These are phyloP conservation scores for Cabera pusaria DNA, from an alignment of 2,888 invertebrate species.

Conservation along the genomic window DNA sequence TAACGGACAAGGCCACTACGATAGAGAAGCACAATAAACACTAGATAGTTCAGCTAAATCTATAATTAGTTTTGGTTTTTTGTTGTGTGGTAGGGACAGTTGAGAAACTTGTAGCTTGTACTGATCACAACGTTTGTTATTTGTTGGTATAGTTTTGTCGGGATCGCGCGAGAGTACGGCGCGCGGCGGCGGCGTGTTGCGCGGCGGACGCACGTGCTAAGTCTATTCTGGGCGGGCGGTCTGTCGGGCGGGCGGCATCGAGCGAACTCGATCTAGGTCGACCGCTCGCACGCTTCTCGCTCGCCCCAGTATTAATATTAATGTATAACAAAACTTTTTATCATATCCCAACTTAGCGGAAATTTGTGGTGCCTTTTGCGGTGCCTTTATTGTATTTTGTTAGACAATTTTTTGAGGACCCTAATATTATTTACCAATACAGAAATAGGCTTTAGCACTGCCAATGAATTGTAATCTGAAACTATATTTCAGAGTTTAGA, in stretches of 20 bases:
- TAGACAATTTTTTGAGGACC: no score
- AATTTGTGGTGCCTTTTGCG: neutral
- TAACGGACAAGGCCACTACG: constrained; percentile 71
- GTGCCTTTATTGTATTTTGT: no score
- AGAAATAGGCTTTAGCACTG: no score
- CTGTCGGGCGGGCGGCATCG: constrained; percentile 61
- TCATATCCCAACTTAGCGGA: constrained; percentile 2
- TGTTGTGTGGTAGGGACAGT: constrained; percentile 30
- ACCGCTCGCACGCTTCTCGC: constrained; percentile 39
- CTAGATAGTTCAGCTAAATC: constrained; percentile 49
- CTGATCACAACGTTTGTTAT: constrained; percentile 47
- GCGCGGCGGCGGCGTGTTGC: constrained; percentile 59
- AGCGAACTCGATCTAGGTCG: constrained; percentile 76
- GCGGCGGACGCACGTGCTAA: constrained; percentile 78
- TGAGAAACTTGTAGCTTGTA: constrained; percentile 27
- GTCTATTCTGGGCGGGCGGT: constrained; percentile 77
- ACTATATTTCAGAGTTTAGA: no score
- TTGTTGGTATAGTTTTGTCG: constrained; percentile 31
- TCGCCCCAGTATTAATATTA: constrained; percentile 23
- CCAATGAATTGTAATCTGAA: no score
- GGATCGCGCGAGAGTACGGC: constrained; percentile 34
- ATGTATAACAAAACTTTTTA: constrained; percentile 25
- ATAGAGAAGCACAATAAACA: constrained; percentile 55
- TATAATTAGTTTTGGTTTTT: constrained; percentile 55
- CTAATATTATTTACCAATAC: no score